phyloP scores from a whole-genome alignment of 2,797 vertebrate genomes.

The Gallinago solitaria region DNA sequence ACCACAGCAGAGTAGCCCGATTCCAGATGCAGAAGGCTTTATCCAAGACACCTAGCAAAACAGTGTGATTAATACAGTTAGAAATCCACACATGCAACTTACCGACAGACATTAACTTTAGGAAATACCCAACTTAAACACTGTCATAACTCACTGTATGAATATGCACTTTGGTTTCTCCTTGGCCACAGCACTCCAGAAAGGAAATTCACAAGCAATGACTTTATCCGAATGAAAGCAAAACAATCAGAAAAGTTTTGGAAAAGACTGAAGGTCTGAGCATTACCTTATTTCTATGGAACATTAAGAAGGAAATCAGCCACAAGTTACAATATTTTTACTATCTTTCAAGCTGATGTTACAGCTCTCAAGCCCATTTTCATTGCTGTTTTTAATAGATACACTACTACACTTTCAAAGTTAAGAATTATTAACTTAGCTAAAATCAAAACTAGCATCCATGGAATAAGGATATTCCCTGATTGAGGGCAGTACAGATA shows the following conservation, averaged over 20 bases:
- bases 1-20: not conserved
- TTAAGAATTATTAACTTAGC: not conserved
- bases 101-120: not conserved
- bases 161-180: not conserved
- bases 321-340: not conserved
- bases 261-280: not conserved
- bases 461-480: not conserved
- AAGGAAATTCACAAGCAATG: not conserved
- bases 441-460: not conserved
- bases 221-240: not conserved
- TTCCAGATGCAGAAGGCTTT: not conserved
- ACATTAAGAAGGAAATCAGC: not conserved
- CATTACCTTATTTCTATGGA: not conserved
- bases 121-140: not conserved
- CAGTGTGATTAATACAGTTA: not conserved
- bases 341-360: not conserved
- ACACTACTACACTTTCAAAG: not conserved
- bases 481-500: not conserved
- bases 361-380: not conserved
- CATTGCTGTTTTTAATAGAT: not conserved
- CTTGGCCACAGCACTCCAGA: not conserved
- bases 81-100: not conserved
- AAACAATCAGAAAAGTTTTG: not conserved
- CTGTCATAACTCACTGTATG: not conserved
- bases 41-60: not conserved